Base-by-base conservation (phyloP, 2,888 invertebrate species). In the Stenchaetothrips biformis region DNA sequence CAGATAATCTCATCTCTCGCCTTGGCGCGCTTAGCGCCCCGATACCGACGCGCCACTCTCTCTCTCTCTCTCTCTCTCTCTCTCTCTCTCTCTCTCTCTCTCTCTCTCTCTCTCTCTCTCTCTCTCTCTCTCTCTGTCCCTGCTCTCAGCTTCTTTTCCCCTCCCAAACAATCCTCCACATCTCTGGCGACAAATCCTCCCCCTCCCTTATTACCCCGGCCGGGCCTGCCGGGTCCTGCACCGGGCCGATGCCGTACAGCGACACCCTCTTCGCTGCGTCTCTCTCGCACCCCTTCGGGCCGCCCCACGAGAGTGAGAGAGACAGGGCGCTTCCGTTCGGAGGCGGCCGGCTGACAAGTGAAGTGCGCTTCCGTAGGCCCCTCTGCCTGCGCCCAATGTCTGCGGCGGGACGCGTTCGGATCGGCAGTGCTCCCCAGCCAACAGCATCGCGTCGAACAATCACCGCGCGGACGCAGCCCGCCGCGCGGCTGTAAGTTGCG, bases 1-100 rank as follows among this genome's bases (percentile, higher is more conserved):
- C 67, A 25, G 67, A 74, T 74, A 74, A 74, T 74, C 67, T 74
- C 67, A 74, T 74, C 67, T 74, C 67, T 25, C 67, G 67, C 21
- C 67, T 25, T 74, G 25, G 67, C 67, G 67, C 67, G 21, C 67
- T 13, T 18, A 8, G 9, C 53, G 13, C 53, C 53, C 53, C 53
- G 67, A 59, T 21, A 67, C 67, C 21, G 25, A 21, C 25, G 11
- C n/a, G 25, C 67, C 67, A 7, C 67, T 7, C 49, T 7, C 53
- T 53, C 8, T 18, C 53, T 16, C 53, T 18, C 53, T 18, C 53
- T 9, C 49, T 11, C 8, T n/a, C n/a, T n/a, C 18, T 53, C 18
- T 53, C 53, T 13, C 53, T 18, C 53, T 13, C 53, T 53, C 53
- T 53, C 13, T 37, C 37, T 18, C 16, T 18, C 53, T 13, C 53